Conservation (phyloP, 2,888 invertebrate species). For the Coelinius sp. region DNA sequence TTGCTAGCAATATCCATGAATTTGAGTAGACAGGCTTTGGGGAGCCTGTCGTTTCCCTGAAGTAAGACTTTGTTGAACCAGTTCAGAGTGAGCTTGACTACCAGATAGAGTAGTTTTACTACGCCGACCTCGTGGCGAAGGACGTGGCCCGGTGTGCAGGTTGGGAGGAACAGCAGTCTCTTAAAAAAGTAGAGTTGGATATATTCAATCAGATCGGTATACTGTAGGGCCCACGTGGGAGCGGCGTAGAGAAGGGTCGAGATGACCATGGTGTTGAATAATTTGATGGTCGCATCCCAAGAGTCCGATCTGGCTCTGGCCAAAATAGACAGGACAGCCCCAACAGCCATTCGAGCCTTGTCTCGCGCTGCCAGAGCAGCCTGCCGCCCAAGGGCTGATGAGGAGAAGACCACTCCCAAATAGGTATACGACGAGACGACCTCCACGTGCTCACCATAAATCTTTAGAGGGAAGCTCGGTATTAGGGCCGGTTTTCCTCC, state of each 20-base stretch:
- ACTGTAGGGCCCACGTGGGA: slow-evolving; percentile 29
- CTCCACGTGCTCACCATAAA: background rate
- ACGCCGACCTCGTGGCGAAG: background rate
- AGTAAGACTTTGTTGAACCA: background rate
- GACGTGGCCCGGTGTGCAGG: background rate
- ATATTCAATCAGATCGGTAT: slow-evolving; percentile 24
- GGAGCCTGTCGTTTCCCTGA: background rate
- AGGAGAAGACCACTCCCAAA: slow-evolving; percentile 14
- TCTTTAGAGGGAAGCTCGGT: no score
- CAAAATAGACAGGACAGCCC: background rate
- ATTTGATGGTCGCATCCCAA: background rate
- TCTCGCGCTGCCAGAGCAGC: background rate
- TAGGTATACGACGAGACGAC: background rate
- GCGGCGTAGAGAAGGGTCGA: slow-evolving; percentile 21
- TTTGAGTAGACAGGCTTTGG: background rate
- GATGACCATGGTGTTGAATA: slow-evolving; percentile 21
- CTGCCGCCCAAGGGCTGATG: background rate
- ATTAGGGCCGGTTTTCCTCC: no score
- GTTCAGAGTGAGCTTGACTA: background rate
- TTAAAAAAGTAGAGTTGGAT: slow-evolving; percentile 36
- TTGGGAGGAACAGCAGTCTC: background rate
- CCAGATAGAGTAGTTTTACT: background rate
- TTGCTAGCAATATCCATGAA: background rate
- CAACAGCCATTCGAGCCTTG: slow-evolving; percentile 5
- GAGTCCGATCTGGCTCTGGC: slow-evolving; percentile 15